Conservation (phyloP, 2,888 invertebrate species). For the Parnassius mnemosyne region DNA sequence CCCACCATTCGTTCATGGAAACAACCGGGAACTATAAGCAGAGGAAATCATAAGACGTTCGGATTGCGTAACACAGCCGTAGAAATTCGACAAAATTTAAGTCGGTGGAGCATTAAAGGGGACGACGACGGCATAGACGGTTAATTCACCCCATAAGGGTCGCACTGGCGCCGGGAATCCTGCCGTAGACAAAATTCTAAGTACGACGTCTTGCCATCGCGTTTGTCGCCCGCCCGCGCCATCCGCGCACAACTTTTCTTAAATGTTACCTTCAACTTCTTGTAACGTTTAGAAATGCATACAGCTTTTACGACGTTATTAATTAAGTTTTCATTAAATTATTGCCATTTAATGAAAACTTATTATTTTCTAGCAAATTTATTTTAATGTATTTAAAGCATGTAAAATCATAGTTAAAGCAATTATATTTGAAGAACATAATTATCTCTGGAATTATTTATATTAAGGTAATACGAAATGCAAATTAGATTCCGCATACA, state of each 20-base stretch:
- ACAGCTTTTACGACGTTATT: constrained; percentile 13
- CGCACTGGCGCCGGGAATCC: constrained; percentile 74
- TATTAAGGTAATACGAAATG: no score
- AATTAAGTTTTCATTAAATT: no score
- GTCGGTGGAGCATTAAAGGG: constrained; percentile 76
- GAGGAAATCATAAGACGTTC: constrained; percentile 72
- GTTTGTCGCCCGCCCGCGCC: constrained; percentile 40
- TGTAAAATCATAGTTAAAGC: no score
- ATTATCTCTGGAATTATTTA: no score
- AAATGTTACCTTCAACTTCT: constrained; percentile 26
- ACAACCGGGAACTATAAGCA: constrained; percentile 60
- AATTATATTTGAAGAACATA: no score
- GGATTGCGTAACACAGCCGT: constrained; percentile 69
- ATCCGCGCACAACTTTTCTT: constrained; percentile 35
- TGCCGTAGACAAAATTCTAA: constrained; percentile 77
- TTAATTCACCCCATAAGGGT: constrained; percentile 79
- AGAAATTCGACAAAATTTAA: constrained; percentile 79
- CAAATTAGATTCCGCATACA: no score
- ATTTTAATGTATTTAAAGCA: no score
- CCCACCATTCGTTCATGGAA: constrained; percentile 19
- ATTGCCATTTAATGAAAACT: not conserved
- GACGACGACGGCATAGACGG: constrained; percentile 69
- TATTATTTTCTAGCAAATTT: no score
- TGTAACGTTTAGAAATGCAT: constrained; percentile 19
- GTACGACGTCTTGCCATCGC: constrained; percentile 57